Evolutionary conservation across 1,140 invertebrate genomes (phyloP).

Genomic region (Neodiprion pinetum): DNA sequence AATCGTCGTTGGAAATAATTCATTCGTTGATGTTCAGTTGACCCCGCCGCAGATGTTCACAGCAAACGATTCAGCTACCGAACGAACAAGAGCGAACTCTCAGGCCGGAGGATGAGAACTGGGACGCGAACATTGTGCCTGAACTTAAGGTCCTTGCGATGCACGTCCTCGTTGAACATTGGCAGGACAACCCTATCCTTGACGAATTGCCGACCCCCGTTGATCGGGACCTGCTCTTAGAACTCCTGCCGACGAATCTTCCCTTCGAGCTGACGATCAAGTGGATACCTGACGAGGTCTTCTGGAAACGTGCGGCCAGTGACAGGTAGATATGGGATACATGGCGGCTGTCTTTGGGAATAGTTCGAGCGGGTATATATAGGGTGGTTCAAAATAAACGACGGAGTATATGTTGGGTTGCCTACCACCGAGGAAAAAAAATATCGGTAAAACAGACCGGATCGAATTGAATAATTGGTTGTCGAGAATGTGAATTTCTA

Average conservation of each 20-base stretch:
- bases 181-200: slow-evolving; percentile 47
- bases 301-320: slow-evolving; percentile 53
- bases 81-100: slow-evolving; percentile 40
- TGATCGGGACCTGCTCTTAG: slow-evolving; percentile 48
- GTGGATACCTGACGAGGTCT: slow-evolving; percentile 47
- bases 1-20: no score
- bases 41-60: slow-evolving; percentile 43
- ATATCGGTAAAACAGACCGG: no score
- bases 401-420: no score
- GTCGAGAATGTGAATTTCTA: no score
- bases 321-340: slow-evolving; percentile 36
- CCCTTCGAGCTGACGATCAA: slow-evolving; percentile 48
- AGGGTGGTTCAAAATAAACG: no score
- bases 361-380: no score
- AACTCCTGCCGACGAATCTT: slow-evolving; percentile 51
- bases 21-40: background rate
- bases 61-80: slow-evolving; percentile 34
- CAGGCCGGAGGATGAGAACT: slow-evolving; percentile 43
- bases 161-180: slow-evolving; percentile 37
- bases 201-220: slow-evolving; percentile 44
- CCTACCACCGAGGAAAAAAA: no score
- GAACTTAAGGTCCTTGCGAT: slow-evolving; percentile 47
- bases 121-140: slow-evolving; percentile 44
- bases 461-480: no score
- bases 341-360: background rate